These are phyloP conservation scores for Epinotia nisella DNA, from an alignment of 2,888 invertebrate species.

Conservation along the genomic window DNA sequence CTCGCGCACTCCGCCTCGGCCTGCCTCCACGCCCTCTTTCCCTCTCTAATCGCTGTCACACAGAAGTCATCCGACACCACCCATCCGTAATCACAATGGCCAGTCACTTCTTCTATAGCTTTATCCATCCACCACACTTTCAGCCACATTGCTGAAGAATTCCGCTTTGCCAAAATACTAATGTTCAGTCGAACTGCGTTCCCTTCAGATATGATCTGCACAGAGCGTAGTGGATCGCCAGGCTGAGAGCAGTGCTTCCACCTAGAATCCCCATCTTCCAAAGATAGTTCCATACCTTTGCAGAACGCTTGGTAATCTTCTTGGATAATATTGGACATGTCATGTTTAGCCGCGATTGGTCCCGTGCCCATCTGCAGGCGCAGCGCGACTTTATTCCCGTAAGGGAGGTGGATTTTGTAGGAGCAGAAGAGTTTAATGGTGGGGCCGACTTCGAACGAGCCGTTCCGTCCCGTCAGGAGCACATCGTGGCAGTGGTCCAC, in stretches of 20 bases:
- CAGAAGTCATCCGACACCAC: constrained; percentile 88
- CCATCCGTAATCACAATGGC: constrained; percentile 89
- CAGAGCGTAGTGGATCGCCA: constrained; percentile 83
- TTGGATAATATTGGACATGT: constrained; percentile 68
- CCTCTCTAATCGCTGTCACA: constrained; percentile 85
- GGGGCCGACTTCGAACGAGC: constrained; percentile 87
- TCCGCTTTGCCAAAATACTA: constrained; percentile 70
- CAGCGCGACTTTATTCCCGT: constrained; percentile 88
- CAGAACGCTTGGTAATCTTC: constrained; percentile 75
- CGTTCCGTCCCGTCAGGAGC: constrained; percentile 86
- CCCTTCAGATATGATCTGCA: constrained; percentile 85
- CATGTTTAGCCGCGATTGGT: constrained; percentile 65
- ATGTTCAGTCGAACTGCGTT: constrained; percentile 83
- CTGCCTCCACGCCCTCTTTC: constrained; percentile 86
- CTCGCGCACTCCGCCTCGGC: constrained; percentile 87
- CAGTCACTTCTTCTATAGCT: constrained; percentile 85
- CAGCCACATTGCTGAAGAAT: constrained; percentile 80
- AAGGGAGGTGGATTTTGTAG: constrained; percentile 88
- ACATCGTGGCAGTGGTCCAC: constrained; percentile 90
- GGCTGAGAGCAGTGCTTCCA: constrained; percentile 86
- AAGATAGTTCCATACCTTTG: constrained; percentile 83
- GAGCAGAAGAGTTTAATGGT: constrained; percentile 86
- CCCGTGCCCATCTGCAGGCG: constrained; percentile 85
- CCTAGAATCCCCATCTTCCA: constrained; percentile 84
- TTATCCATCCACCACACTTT: constrained; percentile 87